phyloP scores from a whole-genome alignment of 2,113 vertebrate species.

The Thamnaconus septentrionalis region DNA sequence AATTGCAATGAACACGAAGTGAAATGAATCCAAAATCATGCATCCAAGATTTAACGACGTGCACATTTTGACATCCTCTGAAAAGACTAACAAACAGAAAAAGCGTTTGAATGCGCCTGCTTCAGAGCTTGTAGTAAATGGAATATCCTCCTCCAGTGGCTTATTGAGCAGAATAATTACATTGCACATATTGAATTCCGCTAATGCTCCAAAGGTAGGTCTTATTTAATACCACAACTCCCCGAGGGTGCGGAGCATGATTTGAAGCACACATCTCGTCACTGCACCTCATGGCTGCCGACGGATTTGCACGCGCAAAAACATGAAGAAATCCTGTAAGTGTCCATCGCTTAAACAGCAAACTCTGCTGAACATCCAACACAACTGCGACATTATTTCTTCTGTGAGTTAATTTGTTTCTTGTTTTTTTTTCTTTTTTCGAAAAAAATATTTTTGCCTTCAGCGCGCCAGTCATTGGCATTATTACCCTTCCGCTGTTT shows the following conservation, averaged over 20 bases:
- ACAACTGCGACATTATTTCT: conserved; percentile 36
- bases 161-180: conserved; percentile 80
- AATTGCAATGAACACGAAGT: no score
- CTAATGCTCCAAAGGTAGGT: conserved; percentile 76
- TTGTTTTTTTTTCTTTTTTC: background rate
- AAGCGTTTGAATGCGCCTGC: conserved; percentile 57
- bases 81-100: conserved; percentile 19
- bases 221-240: conserved; percentile 76
- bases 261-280: conserved; percentile 65
- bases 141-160: conserved; percentile 76
- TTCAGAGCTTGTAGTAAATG: conserved; percentile 64
- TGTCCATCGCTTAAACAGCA: no score
- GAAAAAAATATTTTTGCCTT: conserved; percentile 38
- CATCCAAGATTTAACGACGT: no score
- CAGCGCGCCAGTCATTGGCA: conserved; percentile 39
- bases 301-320: conserved; percentile 59
- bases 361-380: no score
- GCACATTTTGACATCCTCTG: no score
- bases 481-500: conserved; percentile 13
- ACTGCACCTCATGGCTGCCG: conserved; percentile 48
- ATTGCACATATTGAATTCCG: conserved; percentile 77
- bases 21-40: no score
- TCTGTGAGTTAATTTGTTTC: conserved; percentile 11
- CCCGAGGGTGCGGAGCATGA: conserved; percentile 64
- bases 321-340: conserved; percentile 8